Base-by-base conservation (phyloP, 2,113 vertebrate genomes). In the Planiliza haematocheilus region DNA sequence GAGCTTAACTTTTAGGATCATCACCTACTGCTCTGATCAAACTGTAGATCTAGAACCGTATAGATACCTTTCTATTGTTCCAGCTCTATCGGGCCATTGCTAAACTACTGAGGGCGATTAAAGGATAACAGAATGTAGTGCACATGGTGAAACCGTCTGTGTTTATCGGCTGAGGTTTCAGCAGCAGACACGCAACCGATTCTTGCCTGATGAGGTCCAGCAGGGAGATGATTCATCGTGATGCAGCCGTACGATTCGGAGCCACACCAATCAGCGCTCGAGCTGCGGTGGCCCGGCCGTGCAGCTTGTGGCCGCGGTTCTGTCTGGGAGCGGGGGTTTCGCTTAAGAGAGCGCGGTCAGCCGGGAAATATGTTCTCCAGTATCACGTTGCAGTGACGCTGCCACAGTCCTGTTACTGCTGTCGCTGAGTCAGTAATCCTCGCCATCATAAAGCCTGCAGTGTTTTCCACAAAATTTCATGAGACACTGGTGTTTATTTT, bases 201-300 rank as follows among this genome's bases (percentile, higher is more conserved):
- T 67, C 34, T 13, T 53, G 30, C 30, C 59, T 14, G 37, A 65
- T 42, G 41, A 65, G 43, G 46, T 30, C 63, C 36, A 65, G 24
- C 1, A 8, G 64, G 46, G 59, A 52, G 52, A 53, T 81, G 70
- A 85, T 81, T 89, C 73, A 76, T 61, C 7, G 0, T 55, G 63
- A 73, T 2, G 7, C 43, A 48, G 34, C 16, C 10, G 8, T 16
- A 70, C 7, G 1, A 70, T 51, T 76, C 34, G 56, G 45, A 65
- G 48, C 36, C 12, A 4, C 58, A 58, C 3, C 16, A 67, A 76
- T 68, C 61, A 60, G 45, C 61, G 60, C 18, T 21, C 12, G 62
- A 74, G 24, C 61, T 9, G 5, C 13, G 11, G 20, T 70, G 41
- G 48, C 42, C n/a, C 24, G 24, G 24, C 24, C 17, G 17, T 1